A percentile compares a stretch with the other conserved stretches of the same genome.
phyloP scores from a whole-genome alignment of 2,797 vertebrate species.

The Enteromius afrohamiltoni region DNA sequence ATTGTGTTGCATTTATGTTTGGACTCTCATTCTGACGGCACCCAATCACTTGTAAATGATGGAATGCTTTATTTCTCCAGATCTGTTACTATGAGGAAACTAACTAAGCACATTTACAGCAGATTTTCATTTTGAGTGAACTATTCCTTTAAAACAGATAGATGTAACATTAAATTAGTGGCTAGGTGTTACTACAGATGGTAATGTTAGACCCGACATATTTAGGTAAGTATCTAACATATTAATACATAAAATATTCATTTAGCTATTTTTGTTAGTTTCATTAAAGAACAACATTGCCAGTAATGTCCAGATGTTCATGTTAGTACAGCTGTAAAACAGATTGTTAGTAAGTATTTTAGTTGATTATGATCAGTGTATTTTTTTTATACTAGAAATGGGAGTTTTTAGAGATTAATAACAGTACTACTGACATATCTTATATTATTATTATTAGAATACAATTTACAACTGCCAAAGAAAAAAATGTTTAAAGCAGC shows the following conservation, averaged over 20 bases:
- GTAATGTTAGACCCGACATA: not conserved
- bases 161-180: not conserved
- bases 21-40: not conserved
- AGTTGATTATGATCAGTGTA: not conserved
- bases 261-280: slow-evolving; percentile 2
- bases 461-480: too few relatives aligned
- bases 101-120: not conserved
- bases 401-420: not conserved
- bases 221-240: not conserved
- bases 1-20: not conserved
- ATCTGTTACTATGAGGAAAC: not conserved
- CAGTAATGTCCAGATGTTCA: not conserved
- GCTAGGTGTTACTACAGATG: not conserved
- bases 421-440: too few relatives aligned
- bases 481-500: not conserved
- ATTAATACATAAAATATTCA: not conserved
- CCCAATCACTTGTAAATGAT: too few relatives aligned
- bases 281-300: not conserved
- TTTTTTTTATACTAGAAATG: not conserved
- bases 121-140: not conserved
- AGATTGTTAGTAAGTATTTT: slow-evolving; percentile 6
- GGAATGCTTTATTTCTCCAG: not conserved
- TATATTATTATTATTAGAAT: too few relatives aligned
- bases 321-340: slow-evolving; percentile 11
- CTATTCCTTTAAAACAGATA: not conserved